Conservation (phyloP, 2,888 invertebrate species). For the Tridacna gigas region DNA sequence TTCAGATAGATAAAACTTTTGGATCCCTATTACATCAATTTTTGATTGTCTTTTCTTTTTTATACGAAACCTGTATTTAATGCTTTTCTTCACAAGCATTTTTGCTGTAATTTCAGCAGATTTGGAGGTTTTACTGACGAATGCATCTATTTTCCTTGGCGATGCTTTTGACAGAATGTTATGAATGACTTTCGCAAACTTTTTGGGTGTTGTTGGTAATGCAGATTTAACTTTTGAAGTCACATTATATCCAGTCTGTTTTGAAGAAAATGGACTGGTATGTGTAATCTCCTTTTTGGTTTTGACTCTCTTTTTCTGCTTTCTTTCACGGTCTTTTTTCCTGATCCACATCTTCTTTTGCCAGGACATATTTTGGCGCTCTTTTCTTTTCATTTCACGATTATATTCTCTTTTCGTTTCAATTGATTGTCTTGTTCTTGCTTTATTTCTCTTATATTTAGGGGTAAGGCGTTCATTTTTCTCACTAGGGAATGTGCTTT, state of each 20-base stretch:
- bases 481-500: conserved; percentile 46
- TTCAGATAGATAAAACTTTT: conserved; percentile 36
- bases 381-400: conserved; percentile 45
- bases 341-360: conserved; percentile 55
- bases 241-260: conserved; percentile 46
- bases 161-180: conserved; percentile 39
- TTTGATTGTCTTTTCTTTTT: conserved; percentile 38
- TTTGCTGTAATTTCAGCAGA: conserved; percentile 27
- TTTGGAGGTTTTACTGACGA: conserved; percentile 23
- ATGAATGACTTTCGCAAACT: conserved; percentile 46
- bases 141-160: conserved; percentile 44
- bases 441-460: conserved; percentile 18
- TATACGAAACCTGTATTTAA: conserved; percentile 32
- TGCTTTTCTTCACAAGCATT: not conserved
- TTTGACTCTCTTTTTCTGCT: conserved; percentile 37
- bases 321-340: conserved; percentile 51
- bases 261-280: conserved; percentile 44
- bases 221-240: conserved; percentile 45
- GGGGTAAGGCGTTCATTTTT: conserved; percentile 1
- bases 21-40: conserved; percentile 33
- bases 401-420: conserved; percentile 44
- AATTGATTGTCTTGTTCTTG: conserved; percentile 40
- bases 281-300: conserved; percentile 5
- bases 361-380: conserved; percentile 39
- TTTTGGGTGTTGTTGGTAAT: conserved; percentile 48